These are phyloP conservation scores for Bergia puertoricense DNA, from an alignment of 92 coral and sea anemone genomes.

Conservation along the genomic window DNA sequence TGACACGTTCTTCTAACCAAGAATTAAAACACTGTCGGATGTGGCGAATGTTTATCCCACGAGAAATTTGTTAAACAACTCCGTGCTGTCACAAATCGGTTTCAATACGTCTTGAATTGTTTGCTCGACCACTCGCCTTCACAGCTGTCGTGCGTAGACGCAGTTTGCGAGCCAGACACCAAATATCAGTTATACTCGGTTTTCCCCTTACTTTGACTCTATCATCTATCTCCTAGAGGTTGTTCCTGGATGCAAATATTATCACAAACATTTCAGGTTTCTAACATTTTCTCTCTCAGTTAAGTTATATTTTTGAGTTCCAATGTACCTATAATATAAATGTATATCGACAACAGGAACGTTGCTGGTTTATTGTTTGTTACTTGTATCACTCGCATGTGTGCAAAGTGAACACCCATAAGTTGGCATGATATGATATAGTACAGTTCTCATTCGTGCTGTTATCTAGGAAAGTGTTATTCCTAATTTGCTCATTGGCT, in stretches of 20 bases:
- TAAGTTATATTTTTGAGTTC: too few species aligned
- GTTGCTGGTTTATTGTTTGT: too few species aligned
- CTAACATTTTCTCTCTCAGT: neutral
- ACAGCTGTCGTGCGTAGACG: slow-evolving; percentile 5
- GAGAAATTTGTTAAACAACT: slow-evolving; percentile 28
- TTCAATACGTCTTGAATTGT: slow-evolving; percentile 12
- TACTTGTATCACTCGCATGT: too few species aligned
- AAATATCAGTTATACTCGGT: neutral
- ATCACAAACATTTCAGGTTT: neutral
- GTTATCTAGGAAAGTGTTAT: neutral
- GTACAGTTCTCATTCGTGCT: neutral
- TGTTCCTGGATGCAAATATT: neutral
- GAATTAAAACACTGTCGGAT: slow-evolving; percentile 6
- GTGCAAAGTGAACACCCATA: neutral
- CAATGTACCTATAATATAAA: too few species aligned
- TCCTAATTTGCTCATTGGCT: neutral
- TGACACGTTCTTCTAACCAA: slow-evolving; percentile 1
- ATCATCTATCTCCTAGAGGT: neutral
- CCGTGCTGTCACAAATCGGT: slow-evolving; percentile 18
- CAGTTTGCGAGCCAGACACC: neutral
- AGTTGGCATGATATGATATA: neutral
- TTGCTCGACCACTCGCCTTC: neutral
- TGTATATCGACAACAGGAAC: neutral
- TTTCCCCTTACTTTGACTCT: neutral
- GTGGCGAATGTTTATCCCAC: slow-evolving; percentile 13